phyloP scores from a whole-genome alignment of 2,113 vertebrate genomes.

The Seriola rivoliana region DNA sequence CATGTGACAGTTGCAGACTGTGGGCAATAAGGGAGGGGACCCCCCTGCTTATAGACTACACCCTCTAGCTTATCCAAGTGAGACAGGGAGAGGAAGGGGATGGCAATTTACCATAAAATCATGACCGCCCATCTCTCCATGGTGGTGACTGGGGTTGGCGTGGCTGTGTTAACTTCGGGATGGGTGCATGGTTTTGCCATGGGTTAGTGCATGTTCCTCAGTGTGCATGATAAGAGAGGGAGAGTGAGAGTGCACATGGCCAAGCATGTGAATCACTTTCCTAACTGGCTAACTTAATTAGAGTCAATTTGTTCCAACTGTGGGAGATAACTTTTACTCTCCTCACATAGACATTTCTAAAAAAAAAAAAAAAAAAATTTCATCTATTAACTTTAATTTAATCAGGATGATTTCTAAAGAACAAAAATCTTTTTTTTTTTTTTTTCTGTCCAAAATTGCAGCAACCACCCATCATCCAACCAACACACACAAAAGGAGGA shows the following conservation, averaged over 20 bases:
- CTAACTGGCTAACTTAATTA: conserved; percentile 9
- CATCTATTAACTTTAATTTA: not conserved
- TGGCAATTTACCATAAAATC: conserved; percentile 43
- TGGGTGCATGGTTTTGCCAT: conserved; percentile 19
- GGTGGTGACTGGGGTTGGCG: conserved; percentile 2
- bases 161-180: not conserved
- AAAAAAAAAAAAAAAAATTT: not conserved
- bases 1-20: conserved; percentile 73
- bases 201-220: conserved; percentile 11
- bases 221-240: conserved; percentile 7
- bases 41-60: conserved; percentile 16
- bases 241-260: conserved; percentile 40
- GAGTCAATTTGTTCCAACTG: not conserved
- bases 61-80: conserved; percentile 11
- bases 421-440: not conserved
- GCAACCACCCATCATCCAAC: not conserved
- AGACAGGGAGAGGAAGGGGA: conserved; percentile 37
- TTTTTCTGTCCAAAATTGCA: not conserved
- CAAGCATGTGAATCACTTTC: conserved; percentile 60
- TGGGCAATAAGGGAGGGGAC: conserved; percentile 49
- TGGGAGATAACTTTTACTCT: not conserved
- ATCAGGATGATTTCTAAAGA: not conserved
- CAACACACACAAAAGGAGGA: not conserved
- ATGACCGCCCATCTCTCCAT: conserved; percentile 20
- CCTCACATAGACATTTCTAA: not conserved